These are phyloP conservation scores for Sarcophilus harrisii DNA, from an alignment of 2,797 vertebrate genomes.

Conservation along the genomic window DNA sequence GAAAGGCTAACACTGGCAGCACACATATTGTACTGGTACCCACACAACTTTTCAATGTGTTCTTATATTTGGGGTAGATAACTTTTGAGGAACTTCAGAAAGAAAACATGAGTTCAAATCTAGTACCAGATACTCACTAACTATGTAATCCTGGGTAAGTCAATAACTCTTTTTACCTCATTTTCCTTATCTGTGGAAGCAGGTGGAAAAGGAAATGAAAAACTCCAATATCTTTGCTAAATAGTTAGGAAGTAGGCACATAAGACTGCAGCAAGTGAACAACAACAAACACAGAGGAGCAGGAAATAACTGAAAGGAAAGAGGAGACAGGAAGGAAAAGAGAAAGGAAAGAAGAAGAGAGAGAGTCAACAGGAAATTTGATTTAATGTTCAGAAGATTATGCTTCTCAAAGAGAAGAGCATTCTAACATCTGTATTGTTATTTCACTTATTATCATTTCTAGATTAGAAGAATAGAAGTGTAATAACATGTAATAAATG, in stretches of 20 bases:
- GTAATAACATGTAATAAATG: background rate
- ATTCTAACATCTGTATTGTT: background rate
- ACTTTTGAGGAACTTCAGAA: too few relatives aligned
- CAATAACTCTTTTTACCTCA: background rate
- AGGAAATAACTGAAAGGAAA: background rate
- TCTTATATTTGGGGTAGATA: too few relatives aligned
- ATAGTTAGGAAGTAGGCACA: background rate
- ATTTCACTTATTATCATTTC: background rate
- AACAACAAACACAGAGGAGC: background rate
- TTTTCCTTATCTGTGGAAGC: background rate
- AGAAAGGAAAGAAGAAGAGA: too few relatives aligned
- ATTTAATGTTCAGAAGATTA: background rate
- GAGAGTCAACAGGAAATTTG: too few relatives aligned
- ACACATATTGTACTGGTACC: too few relatives aligned
- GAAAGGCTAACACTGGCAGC: too few relatives aligned
- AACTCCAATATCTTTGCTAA: background rate
- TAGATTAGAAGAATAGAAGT: background rate
- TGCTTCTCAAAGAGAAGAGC: background rate
- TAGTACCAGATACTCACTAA: too few relatives aligned
- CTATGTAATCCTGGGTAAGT: background rate
- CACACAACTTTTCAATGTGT: too few relatives aligned
- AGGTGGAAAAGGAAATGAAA: background rate
- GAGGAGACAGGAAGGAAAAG: too few relatives aligned
- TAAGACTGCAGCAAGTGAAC: background rate
- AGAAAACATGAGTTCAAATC: too few relatives aligned